Percentiles rank a stretch among this genome's conserved stretches.
Evolutionary conservation across 2,888 invertebrate species (phyloP).

Genomic region (Melinopterus prodromus): DNA sequence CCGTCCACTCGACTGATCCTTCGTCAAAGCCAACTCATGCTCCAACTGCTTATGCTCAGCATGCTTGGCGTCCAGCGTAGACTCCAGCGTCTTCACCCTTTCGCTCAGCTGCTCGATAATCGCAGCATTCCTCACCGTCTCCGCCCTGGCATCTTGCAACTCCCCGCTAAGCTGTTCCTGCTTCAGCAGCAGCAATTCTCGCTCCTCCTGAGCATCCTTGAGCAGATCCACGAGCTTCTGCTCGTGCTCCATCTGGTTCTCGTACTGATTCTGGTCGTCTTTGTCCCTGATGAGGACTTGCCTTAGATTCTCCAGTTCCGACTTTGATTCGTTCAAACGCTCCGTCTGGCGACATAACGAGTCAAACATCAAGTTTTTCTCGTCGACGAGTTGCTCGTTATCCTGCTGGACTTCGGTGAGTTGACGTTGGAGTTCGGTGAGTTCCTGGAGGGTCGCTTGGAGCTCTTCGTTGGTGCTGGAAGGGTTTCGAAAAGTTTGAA

Average conservation of each 20-base stretch:
- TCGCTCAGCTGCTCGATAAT: conserved; percentile 68
- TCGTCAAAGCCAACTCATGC: conserved; percentile 73
- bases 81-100: conserved; percentile 75
- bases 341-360: conserved; percentile 93
- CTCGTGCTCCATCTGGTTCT: conserved; percentile 76
- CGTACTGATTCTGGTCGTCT: conserved; percentile 63
- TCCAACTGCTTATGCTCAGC: conserved; percentile 80
- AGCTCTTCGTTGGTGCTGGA: conserved; percentile 88
- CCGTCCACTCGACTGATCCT: conserved; percentile 77
- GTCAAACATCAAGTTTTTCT: conserved; percentile 88
- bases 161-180: conserved; percentile 82
- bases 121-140: conserved; percentile 66
- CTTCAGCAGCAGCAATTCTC: conserved; percentile 75
- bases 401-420: conserved; percentile 87
- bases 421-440: conserved; percentile 89
- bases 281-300: conserved; percentile 77
- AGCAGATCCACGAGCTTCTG: conserved; percentile 85
- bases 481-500: neutral
- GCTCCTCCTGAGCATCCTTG: conserved; percentile 84
- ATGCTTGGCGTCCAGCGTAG: conserved; percentile 76
- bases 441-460: conserved; percentile 92
- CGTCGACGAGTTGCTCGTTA: conserved; percentile 86
- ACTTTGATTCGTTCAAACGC: conserved; percentile 86
- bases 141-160: conserved; percentile 69
- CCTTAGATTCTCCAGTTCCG: conserved; percentile 85